Evolutionary conservation across 2,797 vertebrate genomes (phyloP), one percentile per base, ranked within the genome.

Genomic region (Muraenolepis orangiensis): DNA sequence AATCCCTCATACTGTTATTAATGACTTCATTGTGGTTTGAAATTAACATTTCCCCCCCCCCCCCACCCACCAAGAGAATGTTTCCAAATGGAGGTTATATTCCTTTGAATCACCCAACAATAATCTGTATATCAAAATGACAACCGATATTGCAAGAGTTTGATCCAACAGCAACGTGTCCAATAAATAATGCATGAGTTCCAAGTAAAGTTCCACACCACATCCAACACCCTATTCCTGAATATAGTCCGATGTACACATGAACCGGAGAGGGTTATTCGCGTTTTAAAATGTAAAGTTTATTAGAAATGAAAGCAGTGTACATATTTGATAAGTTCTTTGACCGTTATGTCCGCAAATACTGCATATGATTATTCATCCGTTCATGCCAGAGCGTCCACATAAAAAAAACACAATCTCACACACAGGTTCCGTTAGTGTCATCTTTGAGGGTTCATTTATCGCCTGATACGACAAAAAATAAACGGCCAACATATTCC

Each of bases 251-350:
- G 23, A 57, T n/a, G 26, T 26, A 64, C 23, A 11, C 26, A 64
- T 26, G n/a, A 64, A 26, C n/a, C 4, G 23, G 23, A 61, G 57
- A 26, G 8, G 4, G 3, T 13, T 11, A 26, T 26, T 10, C 23
- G 26, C 4, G 57, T 64, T 64, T 64, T 26, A 51, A 82, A 78
- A 79, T 87, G 86, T 86, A 38, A 82, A 75, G 80, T 93, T 93
- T 91, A 92, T 92, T 92, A 88, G 76, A 93, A 93, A 91, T 89
- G 29, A 90, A 89, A 89, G 86, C 81, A 80, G 70, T 82, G 76
- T 84, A 86, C 88, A 89, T 88, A 81, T 80, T 82, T 69, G 74
- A 85, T 81, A 82, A 67, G 86, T 74, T 76, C 74, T 70, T 74
- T n/a, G n/a, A 75, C 23, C 80, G 72, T n/a, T 78, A 74, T 76